These are phyloP conservation scores for Okamejei kenojei DNA, from an alignment of 2,797 vertebrate genomes.

Conservation along the genomic window DNA sequence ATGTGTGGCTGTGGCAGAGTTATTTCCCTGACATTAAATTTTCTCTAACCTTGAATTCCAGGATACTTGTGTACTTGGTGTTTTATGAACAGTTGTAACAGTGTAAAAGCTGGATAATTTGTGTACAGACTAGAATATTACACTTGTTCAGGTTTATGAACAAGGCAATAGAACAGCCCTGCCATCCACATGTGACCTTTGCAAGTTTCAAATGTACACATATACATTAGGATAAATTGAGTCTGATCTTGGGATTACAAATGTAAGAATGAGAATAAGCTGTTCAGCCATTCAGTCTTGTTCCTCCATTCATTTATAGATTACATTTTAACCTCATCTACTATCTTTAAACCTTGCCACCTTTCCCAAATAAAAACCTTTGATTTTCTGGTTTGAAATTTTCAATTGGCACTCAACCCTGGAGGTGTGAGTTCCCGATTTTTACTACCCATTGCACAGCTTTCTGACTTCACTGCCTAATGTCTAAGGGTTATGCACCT, in stretches of 20 bases:
- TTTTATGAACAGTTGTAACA: not conserved
- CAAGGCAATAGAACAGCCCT: not conserved
- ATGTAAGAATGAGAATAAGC: not conserved
- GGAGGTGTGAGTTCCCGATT: not conserved
- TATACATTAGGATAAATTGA: not conserved
- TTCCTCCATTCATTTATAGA: not conserved
- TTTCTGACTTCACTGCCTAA: not conserved
- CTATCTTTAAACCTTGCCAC: not conserved
- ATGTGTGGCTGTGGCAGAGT: not conserved
- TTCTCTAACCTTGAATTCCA: not conserved
- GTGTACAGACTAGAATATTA: not conserved
- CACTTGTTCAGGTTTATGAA: not conserved
- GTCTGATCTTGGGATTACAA: not conserved
- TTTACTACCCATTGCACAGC: not conserved
- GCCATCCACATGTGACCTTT: not conserved
- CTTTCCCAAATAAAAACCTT: not conserved
- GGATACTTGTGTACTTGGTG: not conserved
- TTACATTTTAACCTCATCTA: not conserved
- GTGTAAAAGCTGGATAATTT: not conserved
- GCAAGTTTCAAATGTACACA: not conserved
- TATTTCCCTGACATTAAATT: not conserved
- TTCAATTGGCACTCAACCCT: not conserved
- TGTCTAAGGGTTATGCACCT: not conserved
- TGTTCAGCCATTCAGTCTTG: not conserved
- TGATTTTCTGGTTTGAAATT: not conserved